Percentiles rank a stretch among this genome's conserved stretches.
Evolutionary conservation across 23 tunicate genomes (phyloP).

Genomic region (Ciona savignyi): DNA sequence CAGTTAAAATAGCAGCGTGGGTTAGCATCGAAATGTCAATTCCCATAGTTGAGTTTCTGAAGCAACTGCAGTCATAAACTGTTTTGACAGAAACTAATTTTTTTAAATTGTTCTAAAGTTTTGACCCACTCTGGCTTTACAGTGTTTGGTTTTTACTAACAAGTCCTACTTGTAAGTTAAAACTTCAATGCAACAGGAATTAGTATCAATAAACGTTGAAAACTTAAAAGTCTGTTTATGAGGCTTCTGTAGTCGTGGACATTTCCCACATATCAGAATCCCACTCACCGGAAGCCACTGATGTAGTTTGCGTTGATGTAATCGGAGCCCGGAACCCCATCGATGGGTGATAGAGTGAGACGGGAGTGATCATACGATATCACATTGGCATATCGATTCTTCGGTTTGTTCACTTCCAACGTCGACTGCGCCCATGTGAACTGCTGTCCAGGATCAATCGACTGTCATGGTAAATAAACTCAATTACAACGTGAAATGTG

Average conservation of each 20-base stretch:
- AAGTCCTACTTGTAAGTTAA: no score
- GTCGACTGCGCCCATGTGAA: conserved; percentile 88
- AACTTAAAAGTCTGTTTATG: no score
- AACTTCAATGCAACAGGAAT: no score
- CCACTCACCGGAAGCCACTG: conserved; percentile 63
- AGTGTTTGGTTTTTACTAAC: neutral
- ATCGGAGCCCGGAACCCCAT: conserved; percentile 96
- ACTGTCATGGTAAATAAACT: conserved; percentile 20
- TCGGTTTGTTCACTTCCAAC: conserved; percentile 81
- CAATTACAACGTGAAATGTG: neutral
- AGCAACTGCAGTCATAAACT: no score
- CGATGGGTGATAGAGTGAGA: conserved; percentile 84
- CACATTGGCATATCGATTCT: conserved; percentile 95
- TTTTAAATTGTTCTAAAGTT: no score
- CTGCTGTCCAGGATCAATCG: conserved; percentile 98
- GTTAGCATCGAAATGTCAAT: no score
- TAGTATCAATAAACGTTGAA: no score
- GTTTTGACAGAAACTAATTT: no score
- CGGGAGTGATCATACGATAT: conserved; percentile 96
- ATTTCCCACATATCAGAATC: neutral
- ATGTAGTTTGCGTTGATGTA: conserved; percentile 96
- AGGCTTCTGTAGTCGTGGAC: no score
- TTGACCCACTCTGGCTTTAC: neutral
- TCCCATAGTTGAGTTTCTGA: no score
- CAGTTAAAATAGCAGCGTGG: no score